phyloP scores from a whole-genome alignment of 2,888 invertebrate genomes.

The Biston betularia region DNA sequence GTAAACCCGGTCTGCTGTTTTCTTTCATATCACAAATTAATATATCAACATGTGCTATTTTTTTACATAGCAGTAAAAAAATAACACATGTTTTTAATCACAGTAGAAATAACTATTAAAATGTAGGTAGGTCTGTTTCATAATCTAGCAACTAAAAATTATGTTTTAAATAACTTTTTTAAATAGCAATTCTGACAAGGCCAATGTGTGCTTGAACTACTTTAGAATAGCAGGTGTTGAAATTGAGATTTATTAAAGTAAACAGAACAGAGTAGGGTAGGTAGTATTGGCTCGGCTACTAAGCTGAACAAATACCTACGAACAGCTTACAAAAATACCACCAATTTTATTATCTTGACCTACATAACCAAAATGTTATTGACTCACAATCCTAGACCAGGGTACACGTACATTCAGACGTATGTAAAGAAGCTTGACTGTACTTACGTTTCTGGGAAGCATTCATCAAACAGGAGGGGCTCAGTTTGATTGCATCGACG shows the following conservation, averaged over 20 bases:
- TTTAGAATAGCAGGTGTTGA: conserved; percentile 9
- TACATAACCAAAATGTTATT: conserved; percentile 50
- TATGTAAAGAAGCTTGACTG: not conserved
- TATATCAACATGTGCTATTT: too few relatives aligned
- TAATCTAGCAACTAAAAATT: conserved; percentile 1
- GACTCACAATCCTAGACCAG: conserved; percentile 20
- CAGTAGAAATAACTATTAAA: not conserved
- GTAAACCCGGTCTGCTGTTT: too few relatives aligned
- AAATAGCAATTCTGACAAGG: conserved; percentile 21
- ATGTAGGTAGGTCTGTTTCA: not conserved
- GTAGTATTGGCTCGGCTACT: not conserved
- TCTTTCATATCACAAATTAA: not conserved
- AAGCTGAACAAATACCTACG: conserved; percentile 35
- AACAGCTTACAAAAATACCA: conserved; percentile 47
- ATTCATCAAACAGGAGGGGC: conserved; percentile 87
- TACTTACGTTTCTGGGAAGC: conserved; percentile 89
- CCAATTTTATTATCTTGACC: conserved; percentile 58
- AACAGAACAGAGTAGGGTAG: conserved; percentile 12
- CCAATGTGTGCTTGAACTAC: conserved; percentile 13
- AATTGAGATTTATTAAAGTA: conserved; percentile 16
- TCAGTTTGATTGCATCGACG: conserved; percentile 89
- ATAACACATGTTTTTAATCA: not conserved
- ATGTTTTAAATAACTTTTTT: not conserved
- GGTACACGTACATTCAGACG: conserved; percentile 6
- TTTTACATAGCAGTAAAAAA: not conserved